phyloP scores from a whole-genome alignment of 2,888 invertebrate genomes.

The Lasiommata megera region DNA sequence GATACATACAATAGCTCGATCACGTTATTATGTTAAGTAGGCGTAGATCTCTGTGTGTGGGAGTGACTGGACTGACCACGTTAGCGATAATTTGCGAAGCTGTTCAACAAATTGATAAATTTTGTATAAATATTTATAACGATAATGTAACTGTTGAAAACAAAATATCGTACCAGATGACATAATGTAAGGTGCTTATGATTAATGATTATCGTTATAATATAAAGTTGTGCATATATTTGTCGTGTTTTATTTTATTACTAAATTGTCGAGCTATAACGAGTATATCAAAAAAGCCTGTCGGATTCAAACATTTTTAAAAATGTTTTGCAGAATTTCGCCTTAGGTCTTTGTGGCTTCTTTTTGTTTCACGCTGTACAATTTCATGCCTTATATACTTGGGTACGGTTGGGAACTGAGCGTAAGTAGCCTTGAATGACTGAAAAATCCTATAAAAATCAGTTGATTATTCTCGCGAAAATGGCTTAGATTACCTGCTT shows the following conservation, averaged over 20 bases:
- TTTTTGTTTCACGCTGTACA: too few relatives aligned
- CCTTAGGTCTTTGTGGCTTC: too few relatives aligned
- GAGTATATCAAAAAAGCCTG: too few relatives aligned
- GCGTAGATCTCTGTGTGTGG: slow-evolving; percentile 31
- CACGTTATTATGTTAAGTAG: slow-evolving; percentile 27
- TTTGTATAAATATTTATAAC: slow-evolving; percentile 80
- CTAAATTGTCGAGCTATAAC: too few relatives aligned
- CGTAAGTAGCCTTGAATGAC: too few relatives aligned
- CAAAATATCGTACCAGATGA: slow-evolving; percentile 75
- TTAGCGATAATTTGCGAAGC: slow-evolving; percentile 64
- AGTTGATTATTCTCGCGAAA: too few relatives aligned
- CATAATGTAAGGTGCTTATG: slow-evolving; percentile 81
- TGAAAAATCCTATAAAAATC: too few relatives aligned
- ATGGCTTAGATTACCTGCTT: too few relatives aligned
- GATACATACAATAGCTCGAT: slow-evolving; percentile 21
- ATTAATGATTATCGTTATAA: slow-evolving; percentile 81
- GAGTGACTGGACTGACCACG: slow-evolving; percentile 48
- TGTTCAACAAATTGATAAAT: slow-evolving; percentile 70
- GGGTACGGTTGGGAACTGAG: too few relatives aligned
- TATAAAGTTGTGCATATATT: slow-evolving; percentile 79
- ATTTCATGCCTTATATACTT: too few relatives aligned
- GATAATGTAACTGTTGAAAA: slow-evolving; percentile 77
- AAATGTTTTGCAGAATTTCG: too few relatives aligned
- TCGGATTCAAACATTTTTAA: too few relatives aligned
- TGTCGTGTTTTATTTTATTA: slow-evolving; percentile 37